Conservation (phyloP, 2,113 vertebrate species). For the Tachysurus fulvidraco region DNA sequence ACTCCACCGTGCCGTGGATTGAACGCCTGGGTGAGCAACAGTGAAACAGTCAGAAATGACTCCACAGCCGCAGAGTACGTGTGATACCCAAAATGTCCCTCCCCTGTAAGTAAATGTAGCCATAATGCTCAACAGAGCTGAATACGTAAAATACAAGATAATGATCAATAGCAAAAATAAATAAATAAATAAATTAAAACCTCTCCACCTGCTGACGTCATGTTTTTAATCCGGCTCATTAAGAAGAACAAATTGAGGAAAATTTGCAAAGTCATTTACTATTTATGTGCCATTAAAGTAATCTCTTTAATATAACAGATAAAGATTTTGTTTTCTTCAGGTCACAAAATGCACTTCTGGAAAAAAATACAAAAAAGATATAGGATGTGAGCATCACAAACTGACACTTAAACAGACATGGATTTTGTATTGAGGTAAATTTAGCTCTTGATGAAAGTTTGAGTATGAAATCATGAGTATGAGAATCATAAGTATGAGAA, state of each 20-base stretch:
- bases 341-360: background rate
- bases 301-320: constrained; percentile 52
- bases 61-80: constrained; percentile 24
- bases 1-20: background rate
- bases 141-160: constrained; percentile 65
- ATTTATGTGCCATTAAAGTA: constrained; percentile 70
- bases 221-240: constrained; percentile 67
- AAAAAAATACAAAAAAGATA: background rate
- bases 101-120: background rate
- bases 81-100: constrained; percentile 5
- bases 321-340: constrained; percentile 10
- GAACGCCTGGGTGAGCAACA: constrained; percentile 13
- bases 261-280: constrained; percentile 69
- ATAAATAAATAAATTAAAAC: too few species aligned
- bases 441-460: background rate
- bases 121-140: constrained; percentile 17
- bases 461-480: background rate
- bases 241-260: constrained; percentile 67
- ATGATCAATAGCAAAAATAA: constrained; percentile 61
- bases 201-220: constrained; percentile 63
- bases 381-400: background rate
- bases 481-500: too few species aligned
- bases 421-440: too few species aligned
- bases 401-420: too few species aligned
- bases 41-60: constrained; percentile 51